These are phyloP conservation scores for Drosophila sucinea DNA, from an alignment of 1,140 invertebrate species.

Conservation along the genomic window DNA sequence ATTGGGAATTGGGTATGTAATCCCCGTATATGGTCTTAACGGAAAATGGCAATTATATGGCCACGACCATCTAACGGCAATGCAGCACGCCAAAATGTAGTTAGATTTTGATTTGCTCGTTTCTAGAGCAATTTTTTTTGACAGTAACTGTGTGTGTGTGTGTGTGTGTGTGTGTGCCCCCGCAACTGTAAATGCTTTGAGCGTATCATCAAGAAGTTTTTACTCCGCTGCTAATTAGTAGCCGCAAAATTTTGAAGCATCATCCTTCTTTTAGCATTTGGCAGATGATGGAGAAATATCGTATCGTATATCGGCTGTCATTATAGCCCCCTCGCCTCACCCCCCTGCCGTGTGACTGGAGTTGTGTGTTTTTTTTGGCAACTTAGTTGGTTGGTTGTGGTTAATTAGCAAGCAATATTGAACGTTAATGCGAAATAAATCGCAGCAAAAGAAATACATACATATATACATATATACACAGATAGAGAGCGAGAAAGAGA, in stretches of 20 bases:
- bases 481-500: not conserved
- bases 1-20: not conserved
- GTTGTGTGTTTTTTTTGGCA: conserved; percentile 37
- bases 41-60: conserved; percentile 6
- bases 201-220: conserved; percentile 39
- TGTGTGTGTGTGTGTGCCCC: not conserved
- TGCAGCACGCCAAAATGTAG: conserved; percentile 66
- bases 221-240: conserved; percentile 63
- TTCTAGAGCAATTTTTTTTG: conserved; percentile 61
- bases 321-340: conserved; percentile 46
- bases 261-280: conserved; percentile 59
- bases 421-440: conserved; percentile 82
- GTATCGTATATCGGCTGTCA: conserved; percentile 48
- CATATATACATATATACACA: conserved; percentile 3
- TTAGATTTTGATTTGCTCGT: conserved; percentile 42
- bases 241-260: conserved; percentile 71
- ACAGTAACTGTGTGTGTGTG: conserved; percentile 46
- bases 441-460: conserved; percentile 39
- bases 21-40: not conserved
- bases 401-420: conserved; percentile 80
- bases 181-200: conserved; percentile 65
- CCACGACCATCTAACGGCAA: conserved; percentile 54
- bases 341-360: conserved; percentile 51
- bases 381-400: conserved; percentile 55
- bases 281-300: conserved; percentile 31